Percentiles rank a stretch among this genome's conserved stretches.
These are phyloP conservation scores for Ophion obscuratus DNA, from an alignment of 2,888 invertebrate genomes.

Conservation along the genomic window DNA sequence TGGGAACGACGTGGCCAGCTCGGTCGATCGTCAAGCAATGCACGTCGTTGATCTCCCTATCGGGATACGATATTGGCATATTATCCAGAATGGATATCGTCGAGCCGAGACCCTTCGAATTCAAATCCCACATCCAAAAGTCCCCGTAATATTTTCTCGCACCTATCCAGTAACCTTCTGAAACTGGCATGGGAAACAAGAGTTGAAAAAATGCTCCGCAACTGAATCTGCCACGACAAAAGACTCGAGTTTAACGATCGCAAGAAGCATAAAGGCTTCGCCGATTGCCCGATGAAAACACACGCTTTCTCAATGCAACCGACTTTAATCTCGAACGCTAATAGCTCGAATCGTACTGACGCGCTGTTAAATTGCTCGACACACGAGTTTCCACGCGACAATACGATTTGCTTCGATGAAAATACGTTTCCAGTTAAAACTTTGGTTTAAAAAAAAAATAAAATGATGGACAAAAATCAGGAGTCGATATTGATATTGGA, in stretches of 20 bases:
- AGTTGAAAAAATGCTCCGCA: neutral
- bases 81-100: constrained; percentile 27
- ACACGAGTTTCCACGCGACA: neutral
- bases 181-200: constrained; percentile 43
- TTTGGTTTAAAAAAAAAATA: no score
- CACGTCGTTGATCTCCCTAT: constrained; percentile 30
- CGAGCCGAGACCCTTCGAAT: neutral
- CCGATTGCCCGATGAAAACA: constrained; percentile 35
- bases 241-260: constrained; percentile 29
- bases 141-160: constrained; percentile 59
- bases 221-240: neutral
- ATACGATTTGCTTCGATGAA: neutral
- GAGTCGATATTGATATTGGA: no score
- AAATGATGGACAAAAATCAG: no score
- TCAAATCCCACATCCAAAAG: constrained; percentile 67
- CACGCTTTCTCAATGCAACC: neutral
- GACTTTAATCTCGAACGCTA: constrained; percentile 35
- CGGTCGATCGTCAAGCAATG: constrained; percentile 67
- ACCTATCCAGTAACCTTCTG: constrained; percentile 70
- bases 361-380: neutral
- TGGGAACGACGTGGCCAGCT: constrained; percentile 62
- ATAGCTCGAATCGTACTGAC: constrained; percentile 26
- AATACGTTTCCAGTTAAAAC: neutral
- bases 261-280: constrained; percentile 27
- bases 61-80: constrained; percentile 39